Conservation (phyloP, 2,113 vertebrate genomes). For the Cottus gobio region DNA sequence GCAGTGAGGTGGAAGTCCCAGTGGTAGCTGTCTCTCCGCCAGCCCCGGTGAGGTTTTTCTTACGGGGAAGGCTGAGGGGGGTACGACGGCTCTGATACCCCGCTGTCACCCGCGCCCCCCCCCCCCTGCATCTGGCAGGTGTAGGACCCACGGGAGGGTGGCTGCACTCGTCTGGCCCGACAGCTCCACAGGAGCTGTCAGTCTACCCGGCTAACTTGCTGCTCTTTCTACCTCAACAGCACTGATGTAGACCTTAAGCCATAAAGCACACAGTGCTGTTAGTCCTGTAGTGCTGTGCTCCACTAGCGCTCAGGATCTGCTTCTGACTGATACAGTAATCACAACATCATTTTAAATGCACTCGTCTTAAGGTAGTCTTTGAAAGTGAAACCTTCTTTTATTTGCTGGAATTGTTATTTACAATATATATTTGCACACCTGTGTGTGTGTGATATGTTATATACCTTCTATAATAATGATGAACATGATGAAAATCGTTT, state of each 20-base stretch:
- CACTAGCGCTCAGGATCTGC: background rate
- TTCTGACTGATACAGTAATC: background rate
- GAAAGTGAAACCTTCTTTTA: background rate
- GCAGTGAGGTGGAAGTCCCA: slow-evolving; percentile 60
- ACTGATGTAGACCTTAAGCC: slow-evolving; percentile 47
- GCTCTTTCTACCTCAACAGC: slow-evolving; percentile 42
- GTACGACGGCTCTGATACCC: slow-evolving; percentile 46
- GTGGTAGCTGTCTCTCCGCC: slow-evolving; percentile 63
- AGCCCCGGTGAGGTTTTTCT: slow-evolving; percentile 52
- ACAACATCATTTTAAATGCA: background rate
- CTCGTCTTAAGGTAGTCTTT: background rate
- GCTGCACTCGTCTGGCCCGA: slow-evolving; percentile 51
- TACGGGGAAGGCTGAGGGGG: slow-evolving; percentile 41
- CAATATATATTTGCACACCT: background rate
- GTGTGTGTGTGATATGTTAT: background rate
- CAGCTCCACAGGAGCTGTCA: slow-evolving; percentile 70
- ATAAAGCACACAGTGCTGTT: slow-evolving; percentile 24
- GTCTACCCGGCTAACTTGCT: slow-evolving; percentile 42
- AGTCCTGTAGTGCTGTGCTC: background rate
- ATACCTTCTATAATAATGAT: background rate
- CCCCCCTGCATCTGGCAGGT: slow-evolving; percentile 71
- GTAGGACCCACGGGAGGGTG: slow-evolving; percentile 58
- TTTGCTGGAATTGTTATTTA: background rate
- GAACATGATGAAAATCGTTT: background rate
- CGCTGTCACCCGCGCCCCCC: slow-evolving; percentile 49